A percentile compares a stretch with the other conserved stretches of the same genome.
Evolutionary conservation across 2,888 invertebrate species (phyloP).

Genomic region (Drosophila macrothrix): DNA sequence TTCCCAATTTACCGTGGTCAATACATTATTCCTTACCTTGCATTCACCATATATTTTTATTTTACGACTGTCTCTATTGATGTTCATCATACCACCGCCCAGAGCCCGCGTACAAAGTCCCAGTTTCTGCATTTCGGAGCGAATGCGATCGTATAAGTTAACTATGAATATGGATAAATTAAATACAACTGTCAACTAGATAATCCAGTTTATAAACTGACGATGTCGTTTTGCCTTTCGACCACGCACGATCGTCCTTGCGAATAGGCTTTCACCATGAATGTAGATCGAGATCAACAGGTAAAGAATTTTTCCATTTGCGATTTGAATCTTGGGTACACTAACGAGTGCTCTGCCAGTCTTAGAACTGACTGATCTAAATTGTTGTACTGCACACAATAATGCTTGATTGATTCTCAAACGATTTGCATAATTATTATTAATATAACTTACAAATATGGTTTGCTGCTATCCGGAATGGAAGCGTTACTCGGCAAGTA

Average conservation of each 20-base stretch:
- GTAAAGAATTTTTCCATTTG: constrained; percentile 39
- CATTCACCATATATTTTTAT: constrained; percentile 50
- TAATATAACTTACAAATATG: constrained; percentile 6
- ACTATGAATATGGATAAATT: constrained; percentile 16
- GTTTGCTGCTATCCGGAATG: constrained; percentile 1
- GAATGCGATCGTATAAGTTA: constrained; percentile 18
- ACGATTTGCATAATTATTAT: no score
- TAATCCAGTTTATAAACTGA: constrained; percentile 18
- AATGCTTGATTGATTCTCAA: background rate
- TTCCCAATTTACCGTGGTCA: background rate
- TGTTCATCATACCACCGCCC: constrained; percentile 55
- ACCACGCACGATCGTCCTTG: constrained; percentile 53
- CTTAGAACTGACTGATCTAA: background rate
- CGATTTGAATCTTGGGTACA: constrained; percentile 23
- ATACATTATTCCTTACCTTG: constrained; percentile 25
- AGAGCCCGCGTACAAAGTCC: constrained; percentile 46
- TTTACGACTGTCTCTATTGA: background rate
- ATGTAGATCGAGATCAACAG: constrained; percentile 47
- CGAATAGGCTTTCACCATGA: constrained; percentile 46
- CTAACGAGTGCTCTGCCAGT: constrained; percentile 3
- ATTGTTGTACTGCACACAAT: constrained; percentile 11
- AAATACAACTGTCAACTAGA: background rate
- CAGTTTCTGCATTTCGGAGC: constrained; percentile 16
- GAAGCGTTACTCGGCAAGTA: background rate
- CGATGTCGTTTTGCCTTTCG: constrained; percentile 30